Evolutionary conservation across 2,113 vertebrate species (phyloP).

Genomic region (Hippocampus barbouri): DNA sequence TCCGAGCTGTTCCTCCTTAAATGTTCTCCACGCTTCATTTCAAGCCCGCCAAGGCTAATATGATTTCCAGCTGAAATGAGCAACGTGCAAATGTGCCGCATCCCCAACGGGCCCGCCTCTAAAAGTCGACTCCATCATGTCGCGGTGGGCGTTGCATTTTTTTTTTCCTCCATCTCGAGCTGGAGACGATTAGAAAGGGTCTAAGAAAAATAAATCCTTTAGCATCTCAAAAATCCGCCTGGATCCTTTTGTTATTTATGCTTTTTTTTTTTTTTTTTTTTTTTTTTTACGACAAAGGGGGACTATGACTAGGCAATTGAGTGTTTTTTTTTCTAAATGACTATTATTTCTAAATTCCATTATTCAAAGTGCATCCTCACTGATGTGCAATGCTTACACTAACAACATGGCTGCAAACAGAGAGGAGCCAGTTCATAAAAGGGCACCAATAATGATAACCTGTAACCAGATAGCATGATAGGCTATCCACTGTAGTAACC

Average conservation of each 20-base stretch:
- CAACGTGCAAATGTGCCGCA: conserved; percentile 56
- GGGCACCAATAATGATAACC: no score
- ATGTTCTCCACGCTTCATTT: conserved; percentile 50
- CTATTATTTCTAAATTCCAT: no score
- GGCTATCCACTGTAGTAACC: no score
- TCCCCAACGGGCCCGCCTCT: conserved; percentile 31
- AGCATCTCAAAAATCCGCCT: conserved; percentile 4
- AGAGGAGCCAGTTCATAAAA: no score
- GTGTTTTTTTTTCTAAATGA: no score
- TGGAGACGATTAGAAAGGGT: conserved; percentile 32
- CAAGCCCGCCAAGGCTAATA: conserved; percentile 47
- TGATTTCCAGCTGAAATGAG: conserved; percentile 62
- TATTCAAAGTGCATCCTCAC: no score
- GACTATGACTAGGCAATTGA: no score
- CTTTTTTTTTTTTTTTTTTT: not conserved
- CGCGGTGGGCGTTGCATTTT: conserved; percentile 9
- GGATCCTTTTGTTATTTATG: not conserved
- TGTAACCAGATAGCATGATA: no score
- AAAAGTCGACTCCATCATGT: conserved; percentile 40
- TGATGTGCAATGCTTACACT: no score
- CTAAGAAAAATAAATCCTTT: conserved; percentile 12
- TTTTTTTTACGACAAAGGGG: no score
- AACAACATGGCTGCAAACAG: no score
- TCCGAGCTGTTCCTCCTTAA: conserved; percentile 45
- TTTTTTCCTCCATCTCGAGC: not conserved